Evolutionary conservation across 2,888 invertebrate species (phyloP).

Genomic region (Incurvaria masculella): DNA sequence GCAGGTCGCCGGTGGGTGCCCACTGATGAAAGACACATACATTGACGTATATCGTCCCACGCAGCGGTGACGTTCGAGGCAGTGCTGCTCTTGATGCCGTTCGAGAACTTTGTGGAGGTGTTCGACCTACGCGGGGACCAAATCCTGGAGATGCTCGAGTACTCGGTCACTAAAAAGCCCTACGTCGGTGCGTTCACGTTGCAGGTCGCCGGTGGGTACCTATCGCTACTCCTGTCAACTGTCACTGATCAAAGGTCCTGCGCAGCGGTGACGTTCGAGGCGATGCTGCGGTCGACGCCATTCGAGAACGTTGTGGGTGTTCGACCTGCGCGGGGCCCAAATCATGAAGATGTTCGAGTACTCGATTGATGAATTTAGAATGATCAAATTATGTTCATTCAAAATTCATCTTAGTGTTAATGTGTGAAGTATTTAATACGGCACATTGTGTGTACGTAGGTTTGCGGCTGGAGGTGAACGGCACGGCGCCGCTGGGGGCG

Average conservation of each 20-base stretch:
- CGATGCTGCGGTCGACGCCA: slow-evolving; percentile 67
- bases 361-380: too few species aligned
- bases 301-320: slow-evolving; percentile 72
- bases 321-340: slow-evolving; percentile 66
- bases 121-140: slow-evolving; percentile 68
- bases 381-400: too few species aligned
- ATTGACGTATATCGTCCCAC: too few species aligned
- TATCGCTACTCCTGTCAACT: too few species aligned
- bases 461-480: slow-evolving; percentile 54
- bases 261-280: slow-evolving; percentile 69
- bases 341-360: slow-evolving; percentile 62
- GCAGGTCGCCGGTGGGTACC: slow-evolving; percentile 57
- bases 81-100: slow-evolving; percentile 68
- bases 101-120: slow-evolving; percentile 70
- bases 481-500: slow-evolving; percentile 50
- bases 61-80: slow-evolving; percentile 69
- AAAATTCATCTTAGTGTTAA: too few species aligned
- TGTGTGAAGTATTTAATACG: too few species aligned
- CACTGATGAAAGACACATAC: too few species aligned
- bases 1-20: slow-evolving; percentile 57
- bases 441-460: too few species aligned
- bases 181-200: slow-evolving; percentile 49
- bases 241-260: too few species aligned
- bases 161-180: slow-evolving; percentile 41
- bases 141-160: slow-evolving; percentile 62